phyloP scores from a whole-genome alignment of 2,113 vertebrate genomes.

The Seriola dumerili region DNA sequence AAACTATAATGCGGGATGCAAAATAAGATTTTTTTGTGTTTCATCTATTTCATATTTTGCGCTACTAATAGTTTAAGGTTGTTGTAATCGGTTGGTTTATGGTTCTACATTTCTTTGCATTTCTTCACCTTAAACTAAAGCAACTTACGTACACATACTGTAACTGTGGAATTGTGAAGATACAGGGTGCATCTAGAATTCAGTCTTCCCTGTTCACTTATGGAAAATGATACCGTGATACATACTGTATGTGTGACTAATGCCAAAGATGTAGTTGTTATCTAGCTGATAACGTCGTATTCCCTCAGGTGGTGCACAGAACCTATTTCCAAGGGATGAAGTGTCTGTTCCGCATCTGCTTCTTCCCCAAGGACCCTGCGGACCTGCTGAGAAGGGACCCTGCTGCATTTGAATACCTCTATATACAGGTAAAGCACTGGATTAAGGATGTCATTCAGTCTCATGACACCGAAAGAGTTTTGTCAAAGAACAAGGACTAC shows the following conservation, averaged over 20 bases:
- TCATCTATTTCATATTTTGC: neutral
- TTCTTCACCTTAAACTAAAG: neutral
- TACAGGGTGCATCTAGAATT: conserved; percentile 12
- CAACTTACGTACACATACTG: neutral
- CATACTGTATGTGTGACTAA: neutral
- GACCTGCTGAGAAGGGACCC: conserved; percentile 95
- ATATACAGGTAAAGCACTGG: conserved; percentile 91
- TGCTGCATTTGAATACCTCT: conserved; percentile 97
- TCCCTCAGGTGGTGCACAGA: conserved; percentile 94
- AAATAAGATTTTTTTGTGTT: neutral
- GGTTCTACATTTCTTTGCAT: neutral
- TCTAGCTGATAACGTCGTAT: conserved; percentile 35
- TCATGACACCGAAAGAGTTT: conserved; percentile 19
- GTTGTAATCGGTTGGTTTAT: neutral
- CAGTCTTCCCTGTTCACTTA: neutral
- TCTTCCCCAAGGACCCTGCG: conserved; percentile 97
- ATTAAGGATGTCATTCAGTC: conserved; percentile 44
- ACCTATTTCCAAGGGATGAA: conserved; percentile 99
- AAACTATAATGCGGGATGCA: too few species aligned
- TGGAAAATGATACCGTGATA: neutral
- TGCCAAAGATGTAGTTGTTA: conserved; percentile 15
- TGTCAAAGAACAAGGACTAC: neutral
- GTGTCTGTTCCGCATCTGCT: conserved; percentile 97
- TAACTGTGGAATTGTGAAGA: neutral
- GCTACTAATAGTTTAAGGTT: neutral